These are phyloP conservation scores for Diachasma alloeum DNA, from an alignment of 1,140 invertebrate genomes.

Conservation along the genomic window DNA sequence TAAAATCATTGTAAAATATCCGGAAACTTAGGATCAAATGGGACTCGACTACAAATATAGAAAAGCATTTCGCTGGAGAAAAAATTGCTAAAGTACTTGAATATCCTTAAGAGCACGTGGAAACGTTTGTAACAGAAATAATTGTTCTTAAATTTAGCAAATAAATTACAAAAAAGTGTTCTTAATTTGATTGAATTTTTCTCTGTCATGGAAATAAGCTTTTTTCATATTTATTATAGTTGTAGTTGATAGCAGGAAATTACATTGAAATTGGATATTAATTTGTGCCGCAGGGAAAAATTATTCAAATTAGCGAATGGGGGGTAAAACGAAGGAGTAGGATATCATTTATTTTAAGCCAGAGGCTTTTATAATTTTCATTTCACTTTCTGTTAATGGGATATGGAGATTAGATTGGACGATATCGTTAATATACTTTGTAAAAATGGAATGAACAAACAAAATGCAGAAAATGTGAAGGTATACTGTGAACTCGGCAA, in stretches of 20 bases:
- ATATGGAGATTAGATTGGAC: constrained; percentile 2
- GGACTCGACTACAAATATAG: too few relatives aligned
- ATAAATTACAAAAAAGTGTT: too few relatives aligned
- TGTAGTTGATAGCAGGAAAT: constrained; percentile 58
- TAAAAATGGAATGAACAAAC: neutral
- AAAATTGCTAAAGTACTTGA: too few relatives aligned
- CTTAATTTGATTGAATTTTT: too few relatives aligned
- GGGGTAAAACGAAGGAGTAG: constrained; percentile 21
- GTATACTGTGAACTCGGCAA: too few relatives aligned
- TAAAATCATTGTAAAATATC: too few relatives aligned
- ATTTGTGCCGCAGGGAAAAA: constrained; percentile 60
- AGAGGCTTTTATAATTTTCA: too few relatives aligned
- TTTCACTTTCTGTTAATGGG: neutral
- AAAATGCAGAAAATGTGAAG: neutral
- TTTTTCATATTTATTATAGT: constrained; percentile 41
- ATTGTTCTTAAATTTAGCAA: too few relatives aligned
- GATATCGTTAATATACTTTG: neutral
- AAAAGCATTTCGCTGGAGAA: too few relatives aligned
- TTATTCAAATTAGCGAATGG: constrained; percentile 64
- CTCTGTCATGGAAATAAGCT: neutral
- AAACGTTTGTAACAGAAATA: too few relatives aligned
- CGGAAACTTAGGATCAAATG: too few relatives aligned
- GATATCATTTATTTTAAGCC: constrained; percentile 17
- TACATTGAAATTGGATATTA: constrained; percentile 60
- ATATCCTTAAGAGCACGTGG: too few relatives aligned